phyloP scores from a whole-genome alignment of 2,888 invertebrate genomes.

The Tipula vernalis region DNA sequence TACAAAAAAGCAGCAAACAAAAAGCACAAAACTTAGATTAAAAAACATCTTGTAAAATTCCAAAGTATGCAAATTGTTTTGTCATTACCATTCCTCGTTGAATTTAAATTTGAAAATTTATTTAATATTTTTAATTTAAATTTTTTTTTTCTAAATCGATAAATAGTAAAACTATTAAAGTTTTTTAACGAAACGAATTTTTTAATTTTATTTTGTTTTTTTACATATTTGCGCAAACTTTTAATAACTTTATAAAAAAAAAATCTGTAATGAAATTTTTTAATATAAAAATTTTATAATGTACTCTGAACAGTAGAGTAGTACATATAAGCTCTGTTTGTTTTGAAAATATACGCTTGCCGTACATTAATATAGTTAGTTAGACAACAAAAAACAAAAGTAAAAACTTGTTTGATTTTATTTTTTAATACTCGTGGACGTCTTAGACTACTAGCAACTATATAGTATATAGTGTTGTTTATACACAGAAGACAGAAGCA shows the following conservation, averaged over 20 bases:
- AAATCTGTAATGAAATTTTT: neutral
- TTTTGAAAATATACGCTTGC: neutral
- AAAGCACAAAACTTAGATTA: neutral
- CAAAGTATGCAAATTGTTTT: neutral
- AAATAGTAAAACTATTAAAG: neutral
- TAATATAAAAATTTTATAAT: neutral
- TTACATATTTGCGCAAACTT: neutral
- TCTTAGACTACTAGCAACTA: neutral
- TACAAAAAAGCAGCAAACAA: neutral
- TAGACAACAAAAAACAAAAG: neutral
- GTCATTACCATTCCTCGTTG: neutral
- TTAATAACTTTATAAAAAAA: neutral
- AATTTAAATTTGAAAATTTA: neutral
- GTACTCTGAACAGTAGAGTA: neutral
- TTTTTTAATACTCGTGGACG: neutral
- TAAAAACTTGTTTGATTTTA: neutral
- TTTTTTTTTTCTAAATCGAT: neutral
- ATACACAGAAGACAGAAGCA: neutral
- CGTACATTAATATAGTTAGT: neutral
- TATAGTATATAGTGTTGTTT: neutral
- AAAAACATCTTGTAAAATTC: neutral
- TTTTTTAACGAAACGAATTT: neutral
- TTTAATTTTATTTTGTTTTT: neutral
- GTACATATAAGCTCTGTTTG: neutral
- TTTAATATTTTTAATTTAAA: neutral